Percentiles rank a stretch among this genome's conserved stretches.
Evolutionary conservation across 2,797 vertebrate genomes (phyloP).

Genomic region (Ctenopoma multispine): DNA sequence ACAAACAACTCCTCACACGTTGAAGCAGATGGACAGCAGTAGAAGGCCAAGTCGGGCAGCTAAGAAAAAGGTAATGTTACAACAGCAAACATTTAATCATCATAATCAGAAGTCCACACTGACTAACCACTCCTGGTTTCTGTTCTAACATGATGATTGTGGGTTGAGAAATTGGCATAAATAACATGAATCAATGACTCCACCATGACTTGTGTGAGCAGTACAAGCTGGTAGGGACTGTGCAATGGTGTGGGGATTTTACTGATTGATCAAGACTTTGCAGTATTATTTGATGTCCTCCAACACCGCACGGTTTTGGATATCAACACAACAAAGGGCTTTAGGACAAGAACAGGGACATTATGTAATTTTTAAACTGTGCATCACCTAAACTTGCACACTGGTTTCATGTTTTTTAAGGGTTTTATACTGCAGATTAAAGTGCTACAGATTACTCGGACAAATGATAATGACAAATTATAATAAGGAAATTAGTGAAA

Average conservation of each 20-base stretch:
- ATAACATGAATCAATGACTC: constrained; percentile 25
- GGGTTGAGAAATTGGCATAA: constrained; percentile 55
- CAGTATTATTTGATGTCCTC: neutral
- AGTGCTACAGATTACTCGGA: neutral
- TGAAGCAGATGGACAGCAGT: constrained; percentile 45
- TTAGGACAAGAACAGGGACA: neutral
- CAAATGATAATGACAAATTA: neutral
- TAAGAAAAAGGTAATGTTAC: constrained; percentile 39
- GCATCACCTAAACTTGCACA: neutral
- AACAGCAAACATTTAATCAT: constrained; percentile 23
- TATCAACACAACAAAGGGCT: neutral
- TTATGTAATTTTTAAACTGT: neutral
- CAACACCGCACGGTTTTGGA: neutral
- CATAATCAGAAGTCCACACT: constrained; percentile 19
- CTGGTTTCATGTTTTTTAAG: neutral
- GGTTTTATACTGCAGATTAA: neutral
- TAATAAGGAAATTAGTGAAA: no score
- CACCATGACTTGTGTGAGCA: constrained; percentile 11
- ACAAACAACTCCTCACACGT: constrained; percentile 31
- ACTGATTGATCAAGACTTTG: neutral
- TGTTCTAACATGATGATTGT: constrained; percentile 54
- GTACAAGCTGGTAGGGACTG: constrained; percentile 18
- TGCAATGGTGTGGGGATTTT: neutral
- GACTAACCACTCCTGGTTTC: constrained; percentile 35
- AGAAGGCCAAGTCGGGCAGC: constrained; percentile 23